Conservation (phyloP, 2,113 vertebrate species). For the Pithys albifrons region DNA sequence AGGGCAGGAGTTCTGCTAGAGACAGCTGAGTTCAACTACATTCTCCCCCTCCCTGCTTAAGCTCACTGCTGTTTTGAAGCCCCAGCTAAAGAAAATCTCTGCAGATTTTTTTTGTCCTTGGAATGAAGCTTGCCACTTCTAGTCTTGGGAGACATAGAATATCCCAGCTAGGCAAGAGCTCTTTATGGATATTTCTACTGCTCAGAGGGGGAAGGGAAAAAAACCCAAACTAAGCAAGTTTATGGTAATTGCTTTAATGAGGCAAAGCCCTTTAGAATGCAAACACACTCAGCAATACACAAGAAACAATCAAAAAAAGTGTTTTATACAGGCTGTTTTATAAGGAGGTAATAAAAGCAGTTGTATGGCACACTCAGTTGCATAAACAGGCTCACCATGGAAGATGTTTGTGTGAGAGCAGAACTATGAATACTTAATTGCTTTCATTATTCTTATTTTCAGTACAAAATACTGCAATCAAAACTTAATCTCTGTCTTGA, state of each 20-base stretch:
- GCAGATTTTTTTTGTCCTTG: background rate
- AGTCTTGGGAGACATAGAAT: constrained; percentile 35
- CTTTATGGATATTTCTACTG: constrained; percentile 64
- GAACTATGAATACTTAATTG: constrained; percentile 62
- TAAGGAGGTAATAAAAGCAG: constrained; percentile 50
- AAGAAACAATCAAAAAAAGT: constrained; percentile 74
- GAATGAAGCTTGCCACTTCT: constrained; percentile 43
- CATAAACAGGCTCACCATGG: constrained; percentile 68
- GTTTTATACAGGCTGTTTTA: constrained; percentile 73
- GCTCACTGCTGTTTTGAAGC: background rate
- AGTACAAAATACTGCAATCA: constrained; percentile 52
- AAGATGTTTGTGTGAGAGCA: constrained; percentile 59
- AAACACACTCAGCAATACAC: constrained; percentile 68
- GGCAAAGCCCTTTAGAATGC: constrained; percentile 54
- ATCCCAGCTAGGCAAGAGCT: constrained; percentile 51
- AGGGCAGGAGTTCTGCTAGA: background rate
- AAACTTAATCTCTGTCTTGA: constrained; percentile 41
- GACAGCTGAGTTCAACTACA: background rate
- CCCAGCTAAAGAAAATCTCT: constrained; percentile 31
- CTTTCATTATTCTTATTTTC: constrained; percentile 62
- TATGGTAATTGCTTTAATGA: constrained; percentile 77
- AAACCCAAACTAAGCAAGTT: constrained; percentile 63
- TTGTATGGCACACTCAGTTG: constrained; percentile 49
- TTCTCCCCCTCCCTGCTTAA: background rate
- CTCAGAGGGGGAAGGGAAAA: constrained; percentile 14